These are phyloP conservation scores for Chloroclystis v-ata DNA, from an alignment of 2,888 invertebrate genomes.

Conservation along the genomic window DNA sequence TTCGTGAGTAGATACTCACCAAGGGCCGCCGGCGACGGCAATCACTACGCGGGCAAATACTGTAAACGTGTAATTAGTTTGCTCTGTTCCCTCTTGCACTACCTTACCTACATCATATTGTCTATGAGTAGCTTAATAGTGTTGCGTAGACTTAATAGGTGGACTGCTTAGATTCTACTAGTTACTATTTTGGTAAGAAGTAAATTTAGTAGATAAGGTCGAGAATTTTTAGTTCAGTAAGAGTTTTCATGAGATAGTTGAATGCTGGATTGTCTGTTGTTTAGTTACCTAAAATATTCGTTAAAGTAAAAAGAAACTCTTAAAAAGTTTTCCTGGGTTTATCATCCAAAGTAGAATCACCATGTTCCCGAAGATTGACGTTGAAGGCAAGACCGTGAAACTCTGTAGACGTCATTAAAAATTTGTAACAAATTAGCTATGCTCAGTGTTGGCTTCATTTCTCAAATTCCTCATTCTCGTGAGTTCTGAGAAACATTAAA, in stretches of 20 bases:
- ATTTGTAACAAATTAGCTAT: constrained; percentile 71
- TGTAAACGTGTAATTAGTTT: constrained; percentile 71
- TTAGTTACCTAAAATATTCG: no score
- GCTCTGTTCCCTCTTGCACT: constrained; percentile 47
- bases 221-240: no score
- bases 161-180: no score
- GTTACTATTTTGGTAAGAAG: no score
- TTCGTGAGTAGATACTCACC: constrained; percentile 1
- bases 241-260: no score
- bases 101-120: constrained; percentile 1
- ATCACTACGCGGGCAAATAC: constrained; percentile 61
- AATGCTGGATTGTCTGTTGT: no score
- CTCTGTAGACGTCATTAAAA: constrained; percentile 53
- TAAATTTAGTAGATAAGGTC: no score
- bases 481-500: constrained; percentile 70
- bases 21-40: constrained; percentile 50
- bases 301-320: no score
- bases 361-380: constrained; percentile 10
- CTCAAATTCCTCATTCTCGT: constrained; percentile 66
- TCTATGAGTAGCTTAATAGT: background rate
- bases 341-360: background rate
- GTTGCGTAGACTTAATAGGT: no score
- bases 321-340: no score
- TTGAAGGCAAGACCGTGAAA: constrained; percentile 26
- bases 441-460: constrained; percentile 63